phyloP scores from a whole-genome alignment of 2,797 vertebrate genomes.

The Neostethus bicornis region DNA sequence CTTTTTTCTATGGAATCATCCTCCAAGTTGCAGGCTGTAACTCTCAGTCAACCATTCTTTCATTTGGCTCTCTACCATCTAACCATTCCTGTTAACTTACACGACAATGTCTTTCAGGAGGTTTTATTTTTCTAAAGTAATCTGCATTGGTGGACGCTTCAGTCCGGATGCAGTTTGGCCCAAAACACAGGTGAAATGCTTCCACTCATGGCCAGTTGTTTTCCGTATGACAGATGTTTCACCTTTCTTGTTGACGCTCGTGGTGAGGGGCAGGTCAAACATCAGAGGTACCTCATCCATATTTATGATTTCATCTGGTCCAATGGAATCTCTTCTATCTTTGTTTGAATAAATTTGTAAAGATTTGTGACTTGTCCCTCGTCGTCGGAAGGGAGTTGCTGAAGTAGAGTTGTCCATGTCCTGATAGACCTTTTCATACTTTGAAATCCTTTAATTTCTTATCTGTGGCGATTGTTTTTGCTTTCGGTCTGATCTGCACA shows the following conservation, averaged over 20 bases:
- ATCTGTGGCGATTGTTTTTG: not conserved
- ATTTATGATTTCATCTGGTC: slow-evolving; percentile 13
- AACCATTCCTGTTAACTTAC: slow-evolving; percentile 26
- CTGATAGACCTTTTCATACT: slow-evolving; percentile 12
- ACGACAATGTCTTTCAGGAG: not conserved
- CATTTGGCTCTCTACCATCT: slow-evolving; percentile 23
- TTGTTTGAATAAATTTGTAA: slow-evolving; percentile 3
- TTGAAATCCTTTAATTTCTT: slow-evolving; percentile 2
- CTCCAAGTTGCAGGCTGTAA: no score
- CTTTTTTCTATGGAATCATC: not conserved
- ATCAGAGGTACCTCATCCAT: slow-evolving; percentile 21
- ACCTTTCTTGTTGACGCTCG: slow-evolving; percentile 19
- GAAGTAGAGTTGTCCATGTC: slow-evolving; percentile 10
- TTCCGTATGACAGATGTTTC: slow-evolving; percentile 4
- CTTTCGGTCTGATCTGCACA: slow-evolving; percentile 14
- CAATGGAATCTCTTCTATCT: slow-evolving; percentile 12
- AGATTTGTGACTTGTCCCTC: not conserved
- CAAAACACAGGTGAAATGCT: not conserved
- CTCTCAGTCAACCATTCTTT: slow-evolving; percentile 20
- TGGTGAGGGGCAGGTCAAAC: slow-evolving; percentile 13
- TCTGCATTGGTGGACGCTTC: slow-evolving; percentile 1
- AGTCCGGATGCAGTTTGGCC: no score
- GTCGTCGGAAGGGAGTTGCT: slow-evolving; percentile 12
- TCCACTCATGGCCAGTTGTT: slow-evolving; percentile 18
- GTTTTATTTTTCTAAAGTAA: slow-evolving; percentile 8